phyloP scores from a whole-genome alignment of 2,888 invertebrate species.

The Sacculina carcini region DNA sequence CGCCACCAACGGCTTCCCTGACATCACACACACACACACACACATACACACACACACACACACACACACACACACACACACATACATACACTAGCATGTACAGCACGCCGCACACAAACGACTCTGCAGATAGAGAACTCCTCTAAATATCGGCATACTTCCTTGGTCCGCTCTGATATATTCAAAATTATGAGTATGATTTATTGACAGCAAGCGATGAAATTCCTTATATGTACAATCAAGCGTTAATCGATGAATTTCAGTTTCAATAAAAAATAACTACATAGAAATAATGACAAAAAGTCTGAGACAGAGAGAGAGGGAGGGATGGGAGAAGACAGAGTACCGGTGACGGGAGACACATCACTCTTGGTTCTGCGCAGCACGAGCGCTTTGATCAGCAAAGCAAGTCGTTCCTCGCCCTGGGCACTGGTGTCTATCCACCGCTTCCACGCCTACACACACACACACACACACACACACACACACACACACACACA shows the following conservation, averaged over 20 bases:
- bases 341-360: slow-evolving; percentile 5
- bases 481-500: not conserved
- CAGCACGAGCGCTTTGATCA: slow-evolving; percentile 59
- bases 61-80: slow-evolving; percentile 2
- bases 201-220: no score
- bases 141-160: no score
- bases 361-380: slow-evolving; percentile 64
- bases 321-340: not conserved
- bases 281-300: not conserved
- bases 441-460: slow-evolving; percentile 66
- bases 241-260: no score
- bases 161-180: no score
- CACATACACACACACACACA: not conserved
- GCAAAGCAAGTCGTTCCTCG: slow-evolving; percentile 41
- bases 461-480: not conserved
- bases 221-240: no score
- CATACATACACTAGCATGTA: not conserved
- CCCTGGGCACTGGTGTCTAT: slow-evolving; percentile 57
- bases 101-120: not conserved
- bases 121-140: not conserved
- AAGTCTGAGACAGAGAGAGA: not conserved
- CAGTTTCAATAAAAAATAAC: not conserved
- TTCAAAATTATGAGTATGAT: no score
- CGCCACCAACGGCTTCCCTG: slow-evolving; percentile 7
- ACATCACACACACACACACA: slow-evolving; percentile 15